Evolutionary conservation across 2,888 invertebrate genomes (phyloP), one percentile per base, ranked within the genome.

Genomic region (Diarsia brunnea): DNA sequence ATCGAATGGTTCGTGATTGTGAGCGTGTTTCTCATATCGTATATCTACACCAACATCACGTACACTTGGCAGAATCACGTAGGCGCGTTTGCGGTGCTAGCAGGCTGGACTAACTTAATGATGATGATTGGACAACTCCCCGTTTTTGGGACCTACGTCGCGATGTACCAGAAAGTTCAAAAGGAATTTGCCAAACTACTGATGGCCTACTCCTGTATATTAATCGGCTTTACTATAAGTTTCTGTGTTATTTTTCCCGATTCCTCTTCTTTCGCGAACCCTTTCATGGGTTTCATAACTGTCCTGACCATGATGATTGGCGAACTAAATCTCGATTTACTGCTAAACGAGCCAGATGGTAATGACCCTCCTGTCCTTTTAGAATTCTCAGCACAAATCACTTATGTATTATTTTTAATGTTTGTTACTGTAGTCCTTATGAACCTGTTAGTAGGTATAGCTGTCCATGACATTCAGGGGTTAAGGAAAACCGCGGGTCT

Each of bases 301-400:
- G 98, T 98, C 8, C 93, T 98, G 78, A 98, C 98, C 0, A 98
- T 98, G 98, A 98, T 98, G 98, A 98, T 98, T 12, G 98, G 98
- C 0, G 98, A 98, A 92, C 95, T 98, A 87, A 98, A 98, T 91
- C 96, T 98, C 80, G 98, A 98, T 90, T 96, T 98, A 73, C 93
- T 98, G 66, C 97, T 98, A 67, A 98, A 98, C 87, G 98, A 98
- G 90, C 97, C 97, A n/a, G 98, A 98, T 88, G 98, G 98, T 10
- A 98, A 98, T 89, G 98, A 98, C 95, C 98, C 98, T 0, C 98
- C 98, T 0, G 98, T 98, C 84, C 94, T 98, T 43, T 94, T 98
- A 55, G 98, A 98, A 92, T 97, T 98, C 76, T 98, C 98, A 81
- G 98, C 98, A 0, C 98, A 98, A 94, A 97, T 98, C 69, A 98